Conservation (phyloP, 2,797 vertebrate species). For the Naso thynnoides region DNA sequence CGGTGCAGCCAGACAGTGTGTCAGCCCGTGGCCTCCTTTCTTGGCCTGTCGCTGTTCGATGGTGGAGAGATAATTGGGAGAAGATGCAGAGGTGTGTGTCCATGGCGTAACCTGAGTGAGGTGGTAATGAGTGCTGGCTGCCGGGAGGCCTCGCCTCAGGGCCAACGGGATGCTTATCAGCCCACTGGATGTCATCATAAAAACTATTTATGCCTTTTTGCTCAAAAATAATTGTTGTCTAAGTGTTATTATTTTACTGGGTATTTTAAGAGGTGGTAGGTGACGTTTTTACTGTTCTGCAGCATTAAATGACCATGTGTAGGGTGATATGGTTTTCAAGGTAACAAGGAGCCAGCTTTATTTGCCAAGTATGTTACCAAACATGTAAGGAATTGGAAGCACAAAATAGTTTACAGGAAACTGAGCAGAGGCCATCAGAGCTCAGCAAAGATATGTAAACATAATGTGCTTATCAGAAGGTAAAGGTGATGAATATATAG, state of each 20-base stretch:
- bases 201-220: constrained; percentile 23
- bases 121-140: constrained; percentile 52
- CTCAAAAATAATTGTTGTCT: constrained; percentile 31
- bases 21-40: constrained; percentile 31
- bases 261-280: constrained; percentile 16
- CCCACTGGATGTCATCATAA: constrained; percentile 28
- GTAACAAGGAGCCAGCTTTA: not conserved
- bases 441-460: no score
- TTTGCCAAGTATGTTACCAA: no score
- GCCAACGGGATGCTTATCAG: constrained; percentile 34
- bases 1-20: constrained; percentile 27
- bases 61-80: constrained; percentile 59
- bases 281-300: constrained; percentile 15
- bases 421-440: no score
- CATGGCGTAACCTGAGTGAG: constrained; percentile 42
- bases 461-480: no score
- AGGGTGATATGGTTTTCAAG: not conserved
- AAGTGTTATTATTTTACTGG: constrained; percentile 35
- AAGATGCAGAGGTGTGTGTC: constrained; percentile 48
- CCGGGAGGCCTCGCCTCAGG: constrained; percentile 35
- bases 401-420: no score
- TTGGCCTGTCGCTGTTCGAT: constrained; percentile 8
- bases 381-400: no score
- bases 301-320: constrained; percentile 1
- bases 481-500: no score